These are phyloP conservation scores for Neodiprion pinetum DNA, from an alignment of 1,140 invertebrate genomes.

Conservation along the genomic window DNA sequence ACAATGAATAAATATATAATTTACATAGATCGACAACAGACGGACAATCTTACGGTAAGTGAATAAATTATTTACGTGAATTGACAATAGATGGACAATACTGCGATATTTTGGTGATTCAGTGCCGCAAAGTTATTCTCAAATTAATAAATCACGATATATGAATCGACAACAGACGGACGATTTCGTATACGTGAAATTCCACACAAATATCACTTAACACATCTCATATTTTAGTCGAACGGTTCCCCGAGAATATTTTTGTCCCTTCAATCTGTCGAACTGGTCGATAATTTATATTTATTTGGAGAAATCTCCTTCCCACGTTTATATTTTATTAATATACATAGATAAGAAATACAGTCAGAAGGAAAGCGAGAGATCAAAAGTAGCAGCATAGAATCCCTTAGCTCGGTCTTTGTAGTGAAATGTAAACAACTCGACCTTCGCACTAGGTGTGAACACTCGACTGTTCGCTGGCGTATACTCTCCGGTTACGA, in stretches of 20 bases:
- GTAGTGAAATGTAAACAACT: too few species aligned
- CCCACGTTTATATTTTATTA: too few species aligned
- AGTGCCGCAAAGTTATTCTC: background rate
- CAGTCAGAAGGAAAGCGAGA: too few species aligned
- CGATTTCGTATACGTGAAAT: slow-evolving; percentile 9
- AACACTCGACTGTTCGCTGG: too few species aligned
- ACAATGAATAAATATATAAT: slow-evolving; percentile 11
- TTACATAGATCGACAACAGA: slow-evolving; percentile 11
- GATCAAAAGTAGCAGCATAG: too few species aligned
- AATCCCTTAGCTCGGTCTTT: too few species aligned
- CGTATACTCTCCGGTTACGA: too few species aligned
- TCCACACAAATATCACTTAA: background rate
- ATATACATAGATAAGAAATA: too few species aligned
- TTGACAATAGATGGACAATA: too few species aligned
- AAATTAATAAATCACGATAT: slow-evolving; percentile 4
- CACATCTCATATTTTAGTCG: slow-evolving; percentile 3
- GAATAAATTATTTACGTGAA: too few species aligned
- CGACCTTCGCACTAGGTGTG: too few species aligned
- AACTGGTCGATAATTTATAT: slow-evolving; percentile 16
- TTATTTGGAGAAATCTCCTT: background rate
- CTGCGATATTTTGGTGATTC: too few species aligned
- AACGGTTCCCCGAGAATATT: slow-evolving; percentile 5
- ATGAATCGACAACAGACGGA: slow-evolving; percentile 17
- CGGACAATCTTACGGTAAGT: slow-evolving; percentile 3
- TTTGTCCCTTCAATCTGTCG: slow-evolving; percentile 7